Evolutionary conservation across 1,140 invertebrate genomes (phyloP).

Genomic region (Meloidogyne exigua): DNA sequence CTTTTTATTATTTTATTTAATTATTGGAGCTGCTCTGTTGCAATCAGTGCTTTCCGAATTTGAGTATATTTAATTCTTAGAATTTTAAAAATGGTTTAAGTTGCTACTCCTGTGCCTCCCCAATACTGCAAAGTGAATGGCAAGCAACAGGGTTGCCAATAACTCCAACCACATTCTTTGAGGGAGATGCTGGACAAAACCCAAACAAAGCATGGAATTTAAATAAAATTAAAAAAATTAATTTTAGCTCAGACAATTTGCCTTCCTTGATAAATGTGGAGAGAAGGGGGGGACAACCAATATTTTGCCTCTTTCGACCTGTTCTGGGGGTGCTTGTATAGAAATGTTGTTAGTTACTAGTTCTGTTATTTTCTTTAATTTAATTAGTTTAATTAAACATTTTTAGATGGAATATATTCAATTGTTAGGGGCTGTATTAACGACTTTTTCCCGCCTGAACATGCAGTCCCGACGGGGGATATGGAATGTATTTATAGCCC

Average conservation of each 20-base stretch:
- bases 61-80: no score
- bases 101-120: neutral
- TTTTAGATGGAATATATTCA: constrained; percentile 24
- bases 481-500: neutral
- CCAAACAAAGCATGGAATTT: neutral
- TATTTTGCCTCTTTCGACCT: constrained; percentile 2
- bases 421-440: constrained; percentile 17
- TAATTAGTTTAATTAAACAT: neutral
- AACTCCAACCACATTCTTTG: neutral
- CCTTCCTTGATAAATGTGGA: constrained; percentile 2
- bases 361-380: neutral
- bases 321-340: constrained; percentile 19
- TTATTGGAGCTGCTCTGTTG: no score
- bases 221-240: neutral
- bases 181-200: neutral
- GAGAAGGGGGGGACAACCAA: neutral
- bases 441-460: constrained; percentile 10
- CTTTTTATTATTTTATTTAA: no score
- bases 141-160: neutral
- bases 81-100: neutral
- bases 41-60: no score
- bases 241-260: neutral
- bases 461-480: neutral
- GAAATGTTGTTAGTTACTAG: constrained; percentile 21
- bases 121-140: neutral